Percentiles rank a stretch among this genome's conserved stretches.
These are phyloP conservation scores for Nebria brevicollis DNA, from an alignment of 2,888 invertebrate genomes.

Conservation along the genomic window DNA sequence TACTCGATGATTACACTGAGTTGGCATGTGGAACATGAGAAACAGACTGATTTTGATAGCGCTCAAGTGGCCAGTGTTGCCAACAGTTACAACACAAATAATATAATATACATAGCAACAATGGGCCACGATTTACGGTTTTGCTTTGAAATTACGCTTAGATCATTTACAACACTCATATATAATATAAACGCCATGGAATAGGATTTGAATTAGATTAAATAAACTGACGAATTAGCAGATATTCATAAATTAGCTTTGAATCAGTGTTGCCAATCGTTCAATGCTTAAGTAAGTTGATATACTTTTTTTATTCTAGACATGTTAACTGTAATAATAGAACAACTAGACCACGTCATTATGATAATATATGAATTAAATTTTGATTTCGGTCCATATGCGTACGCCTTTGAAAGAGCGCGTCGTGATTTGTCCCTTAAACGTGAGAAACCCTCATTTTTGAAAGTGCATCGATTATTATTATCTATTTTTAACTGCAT, in stretches of 20 bases:
- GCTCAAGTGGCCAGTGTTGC: conserved; percentile 1
- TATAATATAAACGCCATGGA: background rate
- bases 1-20: background rate
- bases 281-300: background rate
- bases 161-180: background rate
- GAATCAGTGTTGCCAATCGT: background rate
- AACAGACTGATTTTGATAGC: background rate
- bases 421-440: no score
- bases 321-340: background rate
- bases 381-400: background rate
- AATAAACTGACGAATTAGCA: background rate
- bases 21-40: background rate
- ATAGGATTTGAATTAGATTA: background rate
- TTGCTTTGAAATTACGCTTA: background rate
- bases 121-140: background rate
- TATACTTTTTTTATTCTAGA: background rate
- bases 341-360: background rate
- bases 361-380: background rate
- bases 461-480: no score
- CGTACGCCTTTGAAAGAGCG: no score
- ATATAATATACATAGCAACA: background rate
- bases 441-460: no score
- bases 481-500: background rate
- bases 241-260: background rate
- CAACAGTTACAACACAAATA: background rate